These are phyloP conservation scores for Centruroides sculpturatus DNA, from an alignment of 1,140 invertebrate species.

Conservation along the genomic window DNA sequence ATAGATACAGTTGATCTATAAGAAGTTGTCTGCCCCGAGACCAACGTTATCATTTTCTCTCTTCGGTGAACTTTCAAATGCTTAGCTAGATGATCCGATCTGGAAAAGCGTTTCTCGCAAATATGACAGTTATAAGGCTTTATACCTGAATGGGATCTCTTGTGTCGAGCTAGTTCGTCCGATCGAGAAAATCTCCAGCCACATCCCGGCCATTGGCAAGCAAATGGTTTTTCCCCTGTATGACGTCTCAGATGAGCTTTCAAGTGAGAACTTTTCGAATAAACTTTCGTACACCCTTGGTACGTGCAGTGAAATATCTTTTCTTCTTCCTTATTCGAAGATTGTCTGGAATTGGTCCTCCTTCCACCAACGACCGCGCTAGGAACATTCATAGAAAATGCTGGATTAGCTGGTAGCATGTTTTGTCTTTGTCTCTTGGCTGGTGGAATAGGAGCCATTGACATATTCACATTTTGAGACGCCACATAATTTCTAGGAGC, in stretches of 20 bases:
- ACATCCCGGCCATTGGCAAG: constrained; percentile 80
- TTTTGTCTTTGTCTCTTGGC: background rate
- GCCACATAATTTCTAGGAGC: no score
- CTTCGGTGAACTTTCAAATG: constrained; percentile 63
- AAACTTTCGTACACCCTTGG: constrained; percentile 45
- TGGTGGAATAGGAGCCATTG: background rate
- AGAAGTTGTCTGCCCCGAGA: background rate
- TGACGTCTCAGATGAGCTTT: constrained; percentile 85
- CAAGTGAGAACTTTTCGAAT: constrained; percentile 85
- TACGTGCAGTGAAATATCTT: constrained; percentile 49
- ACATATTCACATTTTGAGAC: background rate
- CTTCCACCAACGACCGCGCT: background rate
- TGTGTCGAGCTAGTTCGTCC: constrained; percentile 74
- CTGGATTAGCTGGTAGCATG: background rate
- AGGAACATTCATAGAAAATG: background rate
- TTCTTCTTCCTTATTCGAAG: constrained; percentile 22
- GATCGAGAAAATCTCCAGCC: constrained; percentile 86
- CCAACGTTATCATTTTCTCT: constrained; percentile 3
- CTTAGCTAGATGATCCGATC: constrained; percentile 80
- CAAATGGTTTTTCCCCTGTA: constrained; percentile 88
- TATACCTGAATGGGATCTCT: constrained; percentile 62
- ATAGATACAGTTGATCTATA: no score
- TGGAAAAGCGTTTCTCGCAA: constrained; percentile 69
- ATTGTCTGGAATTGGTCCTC: background rate
- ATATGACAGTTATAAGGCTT: constrained; percentile 74